Evolutionary conservation across 2,797 vertebrate genomes (phyloP), one percentile per base, ranked within the genome.

Genomic region (Sebastes cheni): DNA sequence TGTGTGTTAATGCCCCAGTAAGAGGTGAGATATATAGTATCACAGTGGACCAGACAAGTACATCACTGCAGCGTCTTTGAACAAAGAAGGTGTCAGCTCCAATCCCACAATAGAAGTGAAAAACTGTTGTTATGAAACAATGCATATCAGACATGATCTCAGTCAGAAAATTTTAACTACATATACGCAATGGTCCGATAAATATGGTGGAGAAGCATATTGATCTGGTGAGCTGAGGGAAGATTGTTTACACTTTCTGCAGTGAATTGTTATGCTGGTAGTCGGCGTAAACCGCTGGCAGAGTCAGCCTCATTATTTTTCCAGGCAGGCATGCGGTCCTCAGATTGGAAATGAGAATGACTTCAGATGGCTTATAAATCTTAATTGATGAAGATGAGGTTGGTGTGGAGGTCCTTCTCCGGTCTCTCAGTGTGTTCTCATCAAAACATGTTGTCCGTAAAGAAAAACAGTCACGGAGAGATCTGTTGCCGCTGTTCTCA

Each of bases 191-290:
- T 42, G 29, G 64, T 81, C 50, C 5, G 22, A 83, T 79, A 77
- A 82, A 87, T 74, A 74, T 13, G 3, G 46, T n/a, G 20, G 9
- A 52, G 80, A 27, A 32, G 50, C 59, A 9, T 77, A 79, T 92
- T 82, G 87, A 92, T 91, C 85, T 20, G 59, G 32, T 18, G 72
- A 82, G 74, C 55, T 32, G 56, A 79, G 62, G 39, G 76, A 79
- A 81, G 82, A 76, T 70, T 69, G 75, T 90, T 87, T 80, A 82
- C 81, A 82, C 81, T 89, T 90, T 84, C 80, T 87, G 82, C 75
- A 25, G 67, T 81, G 83, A 58, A 78, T 67, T 80, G 65, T 80
- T 75, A 22, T 71, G 78, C 68, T 69, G 30, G 18, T 65, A 55
- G 69, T 85, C 7, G 1, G 64, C 56, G 58, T 25, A 64, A 86